Base-by-base conservation (phyloP, 1,140 invertebrate species). In the Drosophila lacertosa region DNA sequence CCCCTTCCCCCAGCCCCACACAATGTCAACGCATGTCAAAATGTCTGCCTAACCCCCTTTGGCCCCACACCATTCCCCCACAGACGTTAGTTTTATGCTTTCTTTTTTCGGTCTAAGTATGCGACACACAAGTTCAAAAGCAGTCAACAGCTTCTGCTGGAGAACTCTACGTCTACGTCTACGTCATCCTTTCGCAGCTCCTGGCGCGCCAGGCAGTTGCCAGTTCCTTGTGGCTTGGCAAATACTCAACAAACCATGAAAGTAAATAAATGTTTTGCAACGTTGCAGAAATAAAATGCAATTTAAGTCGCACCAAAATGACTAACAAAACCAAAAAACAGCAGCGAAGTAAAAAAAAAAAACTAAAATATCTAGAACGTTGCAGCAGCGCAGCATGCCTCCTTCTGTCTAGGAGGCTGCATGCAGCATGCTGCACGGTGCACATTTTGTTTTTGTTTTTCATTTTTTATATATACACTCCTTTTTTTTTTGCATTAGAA, bases 211-310 rank as follows among this genome's bases (percentile, higher is more conserved):
- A 58, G 40, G 29, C 71, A 54, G 50, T 54, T 69, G 35, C 48
- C 65, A 20, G 77, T 75, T 83, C 71, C 82, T 86, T 88, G 83
- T 88, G 82, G 82, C 83, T 78, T 88, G 82, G 82, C 82, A 88
- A 88, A 88, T 88, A 88, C 82, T 88, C 82, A 88, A 88, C 82
- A 89, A 88, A 88, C 83, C 82, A 88, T 88, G 82, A 88, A 88
- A 88, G 82, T 88, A 88, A 88, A 88, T 88, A 88, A 88, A 88
- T 86, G 82, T 88, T 84, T 84, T 88, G 82, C 82, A 88, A 88
- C 82, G 82, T 88, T 88, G 82, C 82, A 82, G 82, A 84, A 88
- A 88, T 88, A 88, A 88, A 88, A 88, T 88, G 82, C 82, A 88
- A 88, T 88, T 88, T 88, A 88, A 88, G 83, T 88, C 83, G 70